These are phyloP conservation scores for Pristionchus japonicus DNA, from an alignment of 2,888 invertebrate species.

Conservation along the genomic window DNA sequence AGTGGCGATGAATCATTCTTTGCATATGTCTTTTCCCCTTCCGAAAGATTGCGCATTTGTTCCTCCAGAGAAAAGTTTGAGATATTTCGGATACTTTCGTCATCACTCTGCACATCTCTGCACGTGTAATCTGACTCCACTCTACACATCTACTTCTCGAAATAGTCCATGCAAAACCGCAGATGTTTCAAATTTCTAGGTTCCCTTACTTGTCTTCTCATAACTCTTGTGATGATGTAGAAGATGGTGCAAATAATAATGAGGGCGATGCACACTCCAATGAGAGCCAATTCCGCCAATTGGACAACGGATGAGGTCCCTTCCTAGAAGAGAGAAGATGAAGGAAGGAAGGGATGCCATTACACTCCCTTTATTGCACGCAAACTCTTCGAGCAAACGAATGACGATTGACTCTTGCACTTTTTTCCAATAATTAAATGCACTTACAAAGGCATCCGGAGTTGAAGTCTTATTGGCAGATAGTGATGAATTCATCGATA, in stretches of 20 bases:
- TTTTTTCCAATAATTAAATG: not conserved
- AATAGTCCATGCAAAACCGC: no score
- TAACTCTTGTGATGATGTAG: constrained; percentile 34
- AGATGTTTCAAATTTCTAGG: not conserved
- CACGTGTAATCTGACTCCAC: no score
- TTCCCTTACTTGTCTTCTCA: constrained; percentile 13
- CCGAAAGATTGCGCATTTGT: not conserved
- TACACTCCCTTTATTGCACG: not conserved
- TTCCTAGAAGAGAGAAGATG: not conserved
- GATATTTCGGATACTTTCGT: not conserved
- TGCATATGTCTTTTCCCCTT: not conserved
- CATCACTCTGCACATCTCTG: no score
- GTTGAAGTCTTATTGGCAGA: not conserved
- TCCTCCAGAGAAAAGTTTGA: not conserved
- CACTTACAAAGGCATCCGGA: not conserved
- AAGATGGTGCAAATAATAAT: constrained; percentile 31
- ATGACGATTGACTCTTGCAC: not conserved
- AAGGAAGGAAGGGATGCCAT: not conserved
- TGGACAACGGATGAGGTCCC: constrained; percentile 6
- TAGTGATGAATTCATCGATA: not conserved
- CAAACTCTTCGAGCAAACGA: not conserved
- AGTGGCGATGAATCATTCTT: not conserved
- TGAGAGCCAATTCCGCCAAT: constrained; percentile 43
- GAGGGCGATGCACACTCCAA: constrained; percentile 16
- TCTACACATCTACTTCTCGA: not conserved